A percentile compares a stretch with the other conserved stretches of the same genome.
These are phyloP conservation scores for Phenganax stokvisi DNA, from an alignment of 92 coral and sea anemone genomes.

Conservation along the genomic window DNA sequence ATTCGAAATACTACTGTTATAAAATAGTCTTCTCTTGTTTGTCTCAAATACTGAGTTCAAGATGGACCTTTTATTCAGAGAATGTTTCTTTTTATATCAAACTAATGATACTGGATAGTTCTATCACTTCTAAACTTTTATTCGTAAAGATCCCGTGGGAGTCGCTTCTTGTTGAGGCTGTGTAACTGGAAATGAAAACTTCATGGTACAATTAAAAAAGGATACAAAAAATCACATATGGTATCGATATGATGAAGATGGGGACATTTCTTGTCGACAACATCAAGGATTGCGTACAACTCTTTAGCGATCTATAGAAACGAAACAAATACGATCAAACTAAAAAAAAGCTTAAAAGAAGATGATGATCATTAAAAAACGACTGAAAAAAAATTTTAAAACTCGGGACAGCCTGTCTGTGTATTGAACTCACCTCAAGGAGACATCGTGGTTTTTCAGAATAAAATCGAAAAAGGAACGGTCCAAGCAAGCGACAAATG, in stretches of 20 bases:
- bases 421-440: slow-evolving; percentile 59
- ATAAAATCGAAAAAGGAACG: slow-evolving; percentile 77
- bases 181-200: not conserved
- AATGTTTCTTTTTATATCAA: too few relatives aligned
- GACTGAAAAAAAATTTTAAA: too few relatives aligned
- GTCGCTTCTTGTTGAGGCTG: not conserved
- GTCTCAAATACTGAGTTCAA: too few relatives aligned
- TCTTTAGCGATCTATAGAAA: slow-evolving; percentile 69
- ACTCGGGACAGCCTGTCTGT: too few relatives aligned
- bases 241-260: slow-evolving; percentile 80
- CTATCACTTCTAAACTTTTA: not conserved
- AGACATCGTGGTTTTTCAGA: slow-evolving; percentile 85
- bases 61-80: too few relatives aligned
- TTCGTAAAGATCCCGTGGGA: not conserved
- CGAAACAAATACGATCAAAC: not conserved
- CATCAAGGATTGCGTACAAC: slow-evolving; percentile 77
- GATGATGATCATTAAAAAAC: too few relatives aligned
- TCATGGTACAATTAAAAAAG: slow-evolving; percentile 35
- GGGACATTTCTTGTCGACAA: slow-evolving; percentile 74
- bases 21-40: too few relatives aligned
- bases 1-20: too few relatives aligned
- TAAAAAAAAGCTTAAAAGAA: too few relatives aligned
- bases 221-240: slow-evolving; percentile 98
- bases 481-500: slow-evolving; percentile 83
- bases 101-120: too few relatives aligned